Base-by-base conservation (phyloP, 2,888 invertebrate species). In the Colletes collaris region DNA sequence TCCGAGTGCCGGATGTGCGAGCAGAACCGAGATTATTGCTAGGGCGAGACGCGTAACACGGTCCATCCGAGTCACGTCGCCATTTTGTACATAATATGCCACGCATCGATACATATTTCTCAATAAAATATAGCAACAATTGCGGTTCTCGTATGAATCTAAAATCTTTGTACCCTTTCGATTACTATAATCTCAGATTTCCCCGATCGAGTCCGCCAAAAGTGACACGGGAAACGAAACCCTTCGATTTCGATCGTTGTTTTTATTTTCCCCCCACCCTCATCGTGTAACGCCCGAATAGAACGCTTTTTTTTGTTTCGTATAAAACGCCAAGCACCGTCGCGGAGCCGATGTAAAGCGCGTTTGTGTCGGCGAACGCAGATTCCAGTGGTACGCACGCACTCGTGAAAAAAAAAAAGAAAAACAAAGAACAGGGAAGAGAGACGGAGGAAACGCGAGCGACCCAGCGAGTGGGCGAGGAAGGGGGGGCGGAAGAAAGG, bases 331-430 rank as follows among this genome's bases (percentile, higher is more conserved):
- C 44, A 50, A 52, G 52, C 8, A 11, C 59, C 16, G 44, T 50
- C 53, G 37, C 6, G 46, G 44, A 63, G 55, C 60, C 55, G 64
- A 63, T 67, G 77, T 68, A 65, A 77, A 67, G 59, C 59, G 68
- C 60, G 78, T 67, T 68, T 60, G 46, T 56, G 63, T 69, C 63
- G 65, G 35, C 52, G 59, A 35, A 8, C 62, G 63, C 35, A n/a
- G 60, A 83, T 78, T 83, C 68, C 75, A 58, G 75, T 55, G 56
- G 60, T 50, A 65, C 59, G 65, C 53, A 56, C 59, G 64, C 11
- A 55, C 60, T 71, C 72, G 74, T 62, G 69, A 6, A 7, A 69
- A 55, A 67, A 60, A 19, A 1, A 19, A 27, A 77, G 35, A 44
- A 46, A 46, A 16, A 46, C 46, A 64, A 60, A 19, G 37, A 5